Conservation (phyloP, 2,888 invertebrate species). For the Eurytoma adleriae region DNA sequence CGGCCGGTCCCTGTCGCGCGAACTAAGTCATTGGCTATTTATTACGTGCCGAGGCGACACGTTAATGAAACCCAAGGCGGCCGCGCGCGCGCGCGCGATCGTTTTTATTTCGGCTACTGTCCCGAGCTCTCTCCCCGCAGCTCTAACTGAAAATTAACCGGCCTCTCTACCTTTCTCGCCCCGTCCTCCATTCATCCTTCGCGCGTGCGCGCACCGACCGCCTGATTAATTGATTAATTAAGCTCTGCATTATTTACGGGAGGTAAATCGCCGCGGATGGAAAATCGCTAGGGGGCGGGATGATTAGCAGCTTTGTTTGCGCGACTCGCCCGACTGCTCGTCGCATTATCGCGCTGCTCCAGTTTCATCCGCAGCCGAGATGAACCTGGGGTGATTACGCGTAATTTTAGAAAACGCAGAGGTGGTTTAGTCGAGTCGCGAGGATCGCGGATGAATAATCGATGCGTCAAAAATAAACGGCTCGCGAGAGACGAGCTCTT, state of each 20-base stretch:
- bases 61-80: slow-evolving; percentile 66
- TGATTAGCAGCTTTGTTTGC: not conserved
- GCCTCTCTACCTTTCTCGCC: not conserved
- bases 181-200: not conserved
- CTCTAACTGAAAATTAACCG: slow-evolving; percentile 45
- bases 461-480: slow-evolving; percentile 17
- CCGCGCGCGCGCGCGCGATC: slow-evolving; percentile 37
- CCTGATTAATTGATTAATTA: too few relatives aligned
- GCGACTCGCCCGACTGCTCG: not conserved
- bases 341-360: too few relatives aligned
- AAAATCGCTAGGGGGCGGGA: not conserved
- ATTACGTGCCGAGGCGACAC: slow-evolving; percentile 68
- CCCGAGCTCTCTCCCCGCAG: not conserved
- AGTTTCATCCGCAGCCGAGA: too few relatives aligned
- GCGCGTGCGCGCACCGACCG: not conserved
- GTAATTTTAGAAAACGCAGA: not conserved
- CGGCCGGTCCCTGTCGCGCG: slow-evolving; percentile 50
- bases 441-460: slow-evolving; percentile 17
- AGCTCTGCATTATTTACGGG: slow-evolving; percentile 11
- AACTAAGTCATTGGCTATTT: slow-evolving; percentile 72
- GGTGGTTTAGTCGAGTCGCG: not conserved
- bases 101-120: slow-evolving; percentile 42
- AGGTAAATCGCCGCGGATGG: slow-evolving; percentile 23
- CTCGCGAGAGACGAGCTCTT: slow-evolving; percentile 8
- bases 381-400: too few relatives aligned